Percentiles rank a stretch among this genome's conserved stretches.
phyloP scores from a whole-genome alignment of 2,888 invertebrate species.

The Drosophila acutilabella region DNA sequence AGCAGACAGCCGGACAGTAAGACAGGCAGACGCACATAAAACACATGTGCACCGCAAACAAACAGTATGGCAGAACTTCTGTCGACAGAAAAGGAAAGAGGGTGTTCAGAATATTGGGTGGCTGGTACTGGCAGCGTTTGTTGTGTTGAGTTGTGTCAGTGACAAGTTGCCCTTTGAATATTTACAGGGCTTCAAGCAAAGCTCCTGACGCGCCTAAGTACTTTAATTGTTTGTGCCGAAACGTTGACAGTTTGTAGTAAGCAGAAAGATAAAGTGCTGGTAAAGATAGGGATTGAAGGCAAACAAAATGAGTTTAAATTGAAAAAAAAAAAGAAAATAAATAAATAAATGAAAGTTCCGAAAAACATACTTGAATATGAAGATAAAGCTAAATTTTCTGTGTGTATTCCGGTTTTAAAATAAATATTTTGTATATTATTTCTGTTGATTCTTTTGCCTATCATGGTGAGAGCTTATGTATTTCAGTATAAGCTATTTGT shows the following conservation, averaged over 20 bases:
- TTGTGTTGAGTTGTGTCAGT: conserved; percentile 41
- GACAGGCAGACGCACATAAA: conserved; percentile 77
- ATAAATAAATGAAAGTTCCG: no score
- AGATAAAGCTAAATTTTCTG: neutral
- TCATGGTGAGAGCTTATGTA: conserved; percentile 11
- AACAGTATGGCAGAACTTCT: conserved; percentile 62
- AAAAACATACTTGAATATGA: neutral
- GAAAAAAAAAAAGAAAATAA: neutral
- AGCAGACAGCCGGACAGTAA: conserved; percentile 71
- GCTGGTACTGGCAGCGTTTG: neutral
- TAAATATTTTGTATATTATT: neutral
- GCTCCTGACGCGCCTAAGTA: conserved; percentile 54
- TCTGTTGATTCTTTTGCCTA: neutral
- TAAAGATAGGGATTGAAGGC: neutral
- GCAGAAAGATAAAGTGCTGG: neutral
- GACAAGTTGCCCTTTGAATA: conserved; percentile 72
- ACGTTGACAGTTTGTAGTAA: conserved; percentile 26
- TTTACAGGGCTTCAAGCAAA: conserved; percentile 46
- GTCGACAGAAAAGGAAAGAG: neutral
- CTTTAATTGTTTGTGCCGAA: conserved; percentile 71
- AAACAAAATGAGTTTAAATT: neutral
- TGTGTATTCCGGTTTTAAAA: conserved; percentile 1
- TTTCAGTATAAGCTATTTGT: neutral
- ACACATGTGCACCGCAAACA: conserved; percentile 80
- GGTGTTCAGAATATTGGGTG: neutral